Evolutionary conservation across 1,140 invertebrate genomes (phyloP), one percentile per base, ranked within the genome.

Genomic region (Microplitis demolitor): DNA sequence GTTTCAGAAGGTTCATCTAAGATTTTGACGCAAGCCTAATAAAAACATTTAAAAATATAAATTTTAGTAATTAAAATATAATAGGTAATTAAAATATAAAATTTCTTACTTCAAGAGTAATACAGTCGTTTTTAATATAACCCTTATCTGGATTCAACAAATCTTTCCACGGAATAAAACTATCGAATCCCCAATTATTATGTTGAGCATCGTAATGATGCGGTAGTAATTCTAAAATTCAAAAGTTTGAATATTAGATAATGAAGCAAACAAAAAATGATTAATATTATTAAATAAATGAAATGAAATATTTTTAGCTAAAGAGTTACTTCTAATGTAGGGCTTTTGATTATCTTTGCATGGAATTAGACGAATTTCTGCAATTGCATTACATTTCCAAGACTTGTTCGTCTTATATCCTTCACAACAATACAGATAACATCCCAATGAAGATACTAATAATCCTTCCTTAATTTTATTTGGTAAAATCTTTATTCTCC

Each of bases 401-500:
- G 95, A 96, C 51, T 93, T 92, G 2, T 24, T 24, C 24, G 95
- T 97, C 81, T 98, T 96, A 78, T 95, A 96, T 83, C 98, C 97
- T 5, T 95, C 96, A 85, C 98, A 98, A 87, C 97, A 95, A 85
- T 96, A 92, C 13, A 95, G 85, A 78, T 94, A 94, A 89, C 98
- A 98, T 35, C 96, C 96, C 53, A 98, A 84, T 14, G 94, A 95
- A 79, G 91, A 91, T 79, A 92, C 91, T 72, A 90, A 89, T 77
- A 91, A 89, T 72, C 92, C 90, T 56, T 94, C 93, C 75, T 91
- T 89, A 72, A 90, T 89, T 78, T 92, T 89, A 84, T 91, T 92
- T 13, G 96, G 97, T 96, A 99, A 99, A 0, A 98, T 95, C 97
- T 99, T 99, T 60, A 99, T 99, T 89, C 98, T 98, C 97, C 97